A percentile compares a stretch with the other conserved stretches of the same genome.
Evolutionary conservation across 2,888 invertebrate genomes (phyloP).

Genomic region (Plemyria rubiginata): DNA sequence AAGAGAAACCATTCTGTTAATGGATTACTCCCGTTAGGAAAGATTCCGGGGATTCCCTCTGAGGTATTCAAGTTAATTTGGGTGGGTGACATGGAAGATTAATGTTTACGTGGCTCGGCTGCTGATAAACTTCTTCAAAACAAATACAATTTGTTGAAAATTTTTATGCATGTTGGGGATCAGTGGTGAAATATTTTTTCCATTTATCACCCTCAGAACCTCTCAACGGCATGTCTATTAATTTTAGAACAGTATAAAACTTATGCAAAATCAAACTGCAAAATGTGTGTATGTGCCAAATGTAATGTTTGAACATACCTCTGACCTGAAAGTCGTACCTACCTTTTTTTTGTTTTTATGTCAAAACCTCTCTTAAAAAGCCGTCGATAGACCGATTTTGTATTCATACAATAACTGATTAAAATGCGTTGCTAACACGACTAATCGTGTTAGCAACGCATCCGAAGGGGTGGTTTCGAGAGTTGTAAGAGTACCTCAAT

Average conservation of each 20-base stretch:
- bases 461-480: conserved; percentile 36
- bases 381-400: too few relatives aligned
- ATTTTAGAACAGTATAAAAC: too few relatives aligned
- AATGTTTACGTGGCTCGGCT: conserved; percentile 7
- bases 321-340: too few relatives aligned
- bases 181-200: too few relatives aligned
- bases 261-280: too few relatives aligned
- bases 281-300: too few relatives aligned
- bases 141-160: conserved; percentile 11
- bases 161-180: neutral
- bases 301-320: too few relatives aligned
- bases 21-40: conserved; percentile 62
- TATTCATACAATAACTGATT: too few relatives aligned
- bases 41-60: conserved; percentile 37
- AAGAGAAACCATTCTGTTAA: conserved; percentile 65
- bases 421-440: conserved; percentile 43
- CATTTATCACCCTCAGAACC: too few relatives aligned
- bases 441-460: conserved; percentile 57
- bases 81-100: conserved; percentile 25
- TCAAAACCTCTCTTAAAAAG: too few relatives aligned
- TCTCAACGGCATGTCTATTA: too few relatives aligned
- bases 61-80: conserved; percentile 36
- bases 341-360: too few relatives aligned
- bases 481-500: conserved; percentile 38
- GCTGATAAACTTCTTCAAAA: conserved; percentile 20